phyloP scores from a whole-genome alignment of 2,797 vertebrate species.

The Acrocephalus scirpaceus region DNA sequence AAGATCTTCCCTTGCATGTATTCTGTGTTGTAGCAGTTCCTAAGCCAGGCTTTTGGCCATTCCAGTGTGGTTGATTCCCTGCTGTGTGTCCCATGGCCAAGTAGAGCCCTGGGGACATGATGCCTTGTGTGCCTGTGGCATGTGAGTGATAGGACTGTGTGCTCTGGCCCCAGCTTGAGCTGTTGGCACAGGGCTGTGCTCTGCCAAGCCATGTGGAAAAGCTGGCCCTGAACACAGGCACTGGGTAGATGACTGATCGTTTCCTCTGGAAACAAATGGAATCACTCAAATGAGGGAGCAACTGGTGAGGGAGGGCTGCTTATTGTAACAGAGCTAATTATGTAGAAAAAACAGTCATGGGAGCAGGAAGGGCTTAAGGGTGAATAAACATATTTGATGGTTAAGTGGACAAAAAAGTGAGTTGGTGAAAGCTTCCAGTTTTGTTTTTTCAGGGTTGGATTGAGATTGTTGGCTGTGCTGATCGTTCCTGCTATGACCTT shows the following conservation, averaged over 20 bases:
- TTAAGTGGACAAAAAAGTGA: conserved; percentile 37
- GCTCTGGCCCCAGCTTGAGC: background rate
- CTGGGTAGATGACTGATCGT: background rate
- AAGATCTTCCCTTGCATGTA: background rate
- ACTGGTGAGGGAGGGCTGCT: conserved; percentile 17
- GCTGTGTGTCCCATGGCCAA: background rate
- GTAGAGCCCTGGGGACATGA: background rate
- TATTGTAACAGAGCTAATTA: conserved; percentile 53
- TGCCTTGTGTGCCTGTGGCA: background rate
- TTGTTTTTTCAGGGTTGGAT: conserved; percentile 91
- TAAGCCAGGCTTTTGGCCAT: background rate
- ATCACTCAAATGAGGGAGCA: conserved; percentile 14
- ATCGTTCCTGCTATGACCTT: conserved; percentile 95
- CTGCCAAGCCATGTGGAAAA: conserved; percentile 47
- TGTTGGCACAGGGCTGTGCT: conserved; percentile 1
- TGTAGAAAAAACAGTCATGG: conserved; percentile 11
- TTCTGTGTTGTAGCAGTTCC: background rate
- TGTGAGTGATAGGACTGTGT: background rate
- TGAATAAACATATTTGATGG: conserved; percentile 48
- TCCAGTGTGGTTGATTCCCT: background rate
- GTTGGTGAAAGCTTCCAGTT: conserved; percentile 7
- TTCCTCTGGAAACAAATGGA: conserved; percentile 44
- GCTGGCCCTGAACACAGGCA: background rate
- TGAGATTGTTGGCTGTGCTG: conserved; percentile 97
- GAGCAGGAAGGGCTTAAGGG: conserved; percentile 25